Evolutionary conservation across 2,113 vertebrate genomes (phyloP).

Genomic region (Perca flavescens): DNA sequence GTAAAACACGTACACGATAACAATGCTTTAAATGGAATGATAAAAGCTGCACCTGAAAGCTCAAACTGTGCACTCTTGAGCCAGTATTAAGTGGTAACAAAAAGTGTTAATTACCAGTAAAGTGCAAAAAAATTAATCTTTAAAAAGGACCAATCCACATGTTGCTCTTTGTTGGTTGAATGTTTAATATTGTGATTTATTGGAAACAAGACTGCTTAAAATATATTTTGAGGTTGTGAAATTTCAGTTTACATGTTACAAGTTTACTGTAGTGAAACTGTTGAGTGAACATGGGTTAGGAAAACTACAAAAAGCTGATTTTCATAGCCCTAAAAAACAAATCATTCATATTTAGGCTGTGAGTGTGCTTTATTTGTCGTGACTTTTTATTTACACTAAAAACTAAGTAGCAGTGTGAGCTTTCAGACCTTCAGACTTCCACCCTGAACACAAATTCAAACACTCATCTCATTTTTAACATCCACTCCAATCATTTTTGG

Average conservation of each 20-base stretch:
- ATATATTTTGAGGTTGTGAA: not conserved
- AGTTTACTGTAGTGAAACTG: not conserved
- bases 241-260: not conserved
- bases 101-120: not conserved
- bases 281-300: not conserved
- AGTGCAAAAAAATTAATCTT: not conserved
- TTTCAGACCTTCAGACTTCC: not conserved
- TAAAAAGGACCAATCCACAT: not conserved
- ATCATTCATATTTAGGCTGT: not conserved
- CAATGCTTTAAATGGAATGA: not conserved
- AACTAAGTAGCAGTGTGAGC: slow-evolving; percentile 14
- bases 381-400: slow-evolving; percentile 5
- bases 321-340: not conserved
- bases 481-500: not conserved
- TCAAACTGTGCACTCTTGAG: slow-evolving; percentile 19
- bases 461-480: not conserved
- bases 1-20: not conserved
- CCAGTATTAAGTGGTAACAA: not conserved
- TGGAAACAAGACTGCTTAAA: not conserved
- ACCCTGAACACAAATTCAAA: not conserved
- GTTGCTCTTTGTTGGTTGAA: not conserved
- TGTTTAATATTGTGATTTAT: not conserved
- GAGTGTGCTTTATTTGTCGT: slow-evolving; percentile 18
- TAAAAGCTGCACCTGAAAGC: slow-evolving; percentile 21
- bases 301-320: slow-evolving; percentile 1